These are phyloP conservation scores for Ectropis grisescens DNA, from an alignment of 1,140 invertebrate genomes.

Conservation along the genomic window DNA sequence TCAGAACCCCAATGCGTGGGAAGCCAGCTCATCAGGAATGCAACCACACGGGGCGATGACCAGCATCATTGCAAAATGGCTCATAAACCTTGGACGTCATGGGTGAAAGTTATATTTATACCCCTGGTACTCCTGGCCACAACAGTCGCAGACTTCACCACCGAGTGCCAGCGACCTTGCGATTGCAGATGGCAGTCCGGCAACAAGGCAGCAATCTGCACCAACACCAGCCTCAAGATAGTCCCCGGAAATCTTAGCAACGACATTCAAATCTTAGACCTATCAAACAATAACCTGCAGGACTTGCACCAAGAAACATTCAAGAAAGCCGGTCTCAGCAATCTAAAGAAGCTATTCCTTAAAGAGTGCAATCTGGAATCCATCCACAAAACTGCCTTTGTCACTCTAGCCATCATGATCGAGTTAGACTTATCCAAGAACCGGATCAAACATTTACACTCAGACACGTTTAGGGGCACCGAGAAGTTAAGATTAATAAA, in stretches of 20 bases:
- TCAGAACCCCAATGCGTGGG: slow-evolving; percentile 52
- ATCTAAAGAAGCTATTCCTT: slow-evolving; percentile 86
- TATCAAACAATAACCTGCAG: slow-evolving; percentile 70
- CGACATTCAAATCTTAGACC: slow-evolving; percentile 83
- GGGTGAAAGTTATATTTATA: slow-evolving; percentile 45
- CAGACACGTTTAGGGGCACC: slow-evolving; percentile 80
- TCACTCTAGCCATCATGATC: slow-evolving; percentile 82
- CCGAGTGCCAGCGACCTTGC: slow-evolving; percentile 71
- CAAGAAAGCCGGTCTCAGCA: slow-evolving; percentile 75
- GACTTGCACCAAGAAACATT: slow-evolving; percentile 73
- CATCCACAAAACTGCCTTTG: slow-evolving; percentile 81
- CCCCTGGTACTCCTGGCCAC: slow-evolving; percentile 27
- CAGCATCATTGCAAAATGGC: slow-evolving; percentile 56
- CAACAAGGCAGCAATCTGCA: slow-evolving; percentile 86
- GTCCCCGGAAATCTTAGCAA: slow-evolving; percentile 79
- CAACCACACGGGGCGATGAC: slow-evolving; percentile 51
- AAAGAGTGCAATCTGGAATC: slow-evolving; percentile 78
- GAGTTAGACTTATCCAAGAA: slow-evolving; percentile 89
- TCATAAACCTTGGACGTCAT: slow-evolving; percentile 57
- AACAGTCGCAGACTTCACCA: slow-evolving; percentile 54
- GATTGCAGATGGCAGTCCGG: slow-evolving; percentile 86
- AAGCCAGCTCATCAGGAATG: slow-evolving; percentile 38
- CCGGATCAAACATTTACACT: slow-evolving; percentile 76
- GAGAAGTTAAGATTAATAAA: slow-evolving; percentile 78
- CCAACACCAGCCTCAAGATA: slow-evolving; percentile 72